These are phyloP conservation scores for Gobius niger DNA, from an alignment of 2,113 vertebrate species.

Conservation along the genomic window DNA sequence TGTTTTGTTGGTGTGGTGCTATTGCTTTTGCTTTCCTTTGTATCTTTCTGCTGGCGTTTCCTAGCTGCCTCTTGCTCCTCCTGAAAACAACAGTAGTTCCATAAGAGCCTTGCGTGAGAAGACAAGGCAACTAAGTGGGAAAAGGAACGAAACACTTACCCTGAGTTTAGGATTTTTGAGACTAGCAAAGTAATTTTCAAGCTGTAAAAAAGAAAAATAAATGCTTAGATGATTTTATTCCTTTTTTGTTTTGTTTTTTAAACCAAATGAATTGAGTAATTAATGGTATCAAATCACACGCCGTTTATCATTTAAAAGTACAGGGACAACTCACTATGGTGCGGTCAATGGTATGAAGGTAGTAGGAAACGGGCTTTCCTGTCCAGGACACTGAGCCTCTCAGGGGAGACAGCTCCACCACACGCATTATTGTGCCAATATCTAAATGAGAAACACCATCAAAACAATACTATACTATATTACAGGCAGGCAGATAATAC, in stretches of 20 bases:
- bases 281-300: neutral
- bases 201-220: conserved; percentile 78
- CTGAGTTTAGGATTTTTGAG: conserved; percentile 99
- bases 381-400: conserved; percentile 98
- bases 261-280: too few species aligned
- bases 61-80: conserved; percentile 97
- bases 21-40: conserved; percentile 89
- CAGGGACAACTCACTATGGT: conserved; percentile 90
- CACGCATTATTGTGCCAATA: conserved; percentile 99
- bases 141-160: conserved; percentile 83
- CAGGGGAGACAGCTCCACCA: conserved; percentile 95
- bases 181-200: conserved; percentile 99
- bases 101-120: neutral
- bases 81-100: conserved; percentile 58
- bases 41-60: conserved; percentile 90
- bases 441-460: conserved; percentile 74
- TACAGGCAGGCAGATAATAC: neutral
- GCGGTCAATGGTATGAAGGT: conserved; percentile 98
- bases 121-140: neutral
- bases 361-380: conserved; percentile 98
- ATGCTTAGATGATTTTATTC: neutral
- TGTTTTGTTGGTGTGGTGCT: conserved; percentile 93
- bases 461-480: neutral
- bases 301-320: neutral
- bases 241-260: neutral